Conservation (phyloP, 2,113 vertebrate species). For the Daphoenositta chrysoptera region DNA sequence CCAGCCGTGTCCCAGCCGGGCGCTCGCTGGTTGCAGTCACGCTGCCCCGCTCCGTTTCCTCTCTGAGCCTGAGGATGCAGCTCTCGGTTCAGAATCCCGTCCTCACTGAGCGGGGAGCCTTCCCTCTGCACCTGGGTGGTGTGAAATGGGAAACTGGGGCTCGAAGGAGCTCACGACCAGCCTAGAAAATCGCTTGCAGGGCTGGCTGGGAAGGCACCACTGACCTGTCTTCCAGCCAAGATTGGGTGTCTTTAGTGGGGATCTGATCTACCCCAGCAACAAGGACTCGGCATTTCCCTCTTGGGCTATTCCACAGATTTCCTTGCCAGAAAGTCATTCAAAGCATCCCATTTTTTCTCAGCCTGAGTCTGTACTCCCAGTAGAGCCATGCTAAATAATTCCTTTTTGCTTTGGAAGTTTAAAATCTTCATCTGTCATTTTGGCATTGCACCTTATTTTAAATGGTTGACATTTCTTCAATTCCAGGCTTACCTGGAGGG, state of each 20-base stretch:
- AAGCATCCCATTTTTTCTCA: constrained; percentile 39
- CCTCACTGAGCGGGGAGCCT: background rate
- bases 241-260: background rate
- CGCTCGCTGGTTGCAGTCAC: rapidly evolving
- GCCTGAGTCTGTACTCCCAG: constrained; percentile 11
- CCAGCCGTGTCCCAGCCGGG: background rate
- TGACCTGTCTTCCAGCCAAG: background rate
- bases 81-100: rapidly evolving
- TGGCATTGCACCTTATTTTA: constrained; percentile 28
- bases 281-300: background rate
- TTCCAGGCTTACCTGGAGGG: constrained; percentile 54
- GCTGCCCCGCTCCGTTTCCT: rapidly evolving
- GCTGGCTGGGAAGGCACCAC: background rate
- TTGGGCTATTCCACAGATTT: constrained; percentile 16
- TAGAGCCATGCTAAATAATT: constrained; percentile 53
- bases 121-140: background rate
- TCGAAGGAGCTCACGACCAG: background rate
- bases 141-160: background rate
- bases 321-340: constrained; percentile 11
- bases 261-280: background rate
- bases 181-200: background rate
- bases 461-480: constrained; percentile 53
- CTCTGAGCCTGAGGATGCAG: rapidly evolving
- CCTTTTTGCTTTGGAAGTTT: constrained; percentile 49
- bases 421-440: constrained; percentile 56